Conservation (phyloP, 2,797 vertebrate species). For the Malacoraja senta region DNA sequence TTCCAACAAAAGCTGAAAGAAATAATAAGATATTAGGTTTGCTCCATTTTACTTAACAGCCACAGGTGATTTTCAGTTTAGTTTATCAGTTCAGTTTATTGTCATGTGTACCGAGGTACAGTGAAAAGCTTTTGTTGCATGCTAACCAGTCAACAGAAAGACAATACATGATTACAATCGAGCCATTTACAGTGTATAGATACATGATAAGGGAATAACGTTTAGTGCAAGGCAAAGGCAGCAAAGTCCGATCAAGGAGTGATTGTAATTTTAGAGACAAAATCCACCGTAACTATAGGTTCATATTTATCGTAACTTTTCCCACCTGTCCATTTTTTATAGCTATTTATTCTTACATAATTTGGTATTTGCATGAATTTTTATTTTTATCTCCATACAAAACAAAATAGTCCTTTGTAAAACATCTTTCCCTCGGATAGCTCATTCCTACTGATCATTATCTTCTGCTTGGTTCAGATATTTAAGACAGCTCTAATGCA, state of each 20-base stretch:
- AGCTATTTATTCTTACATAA: not conserved
- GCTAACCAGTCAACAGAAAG: no score
- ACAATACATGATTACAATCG: no score
- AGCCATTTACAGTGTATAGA: no score
- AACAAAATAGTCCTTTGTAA: not conserved
- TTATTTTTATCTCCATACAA: not conserved
- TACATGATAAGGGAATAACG: no score
- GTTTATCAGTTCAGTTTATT: no score
- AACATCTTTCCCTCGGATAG: no score
- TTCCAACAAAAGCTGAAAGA: constrained; percentile 79
- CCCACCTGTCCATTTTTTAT: not conserved
- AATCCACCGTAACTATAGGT: not conserved
- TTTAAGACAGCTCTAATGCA: not conserved
- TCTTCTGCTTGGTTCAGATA: not conserved
- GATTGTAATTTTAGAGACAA: no score
- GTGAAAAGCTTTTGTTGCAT: no score
- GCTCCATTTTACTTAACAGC: not conserved
- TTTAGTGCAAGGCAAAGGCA: no score
- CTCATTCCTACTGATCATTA: not conserved
- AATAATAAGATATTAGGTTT: not conserved
- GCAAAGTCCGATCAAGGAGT: no score
- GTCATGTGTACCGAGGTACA: no score
- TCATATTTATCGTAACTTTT: not conserved
- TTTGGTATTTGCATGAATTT: not conserved
- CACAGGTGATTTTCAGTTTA: not conserved